Evolutionary conservation across 1,140 invertebrate genomes (phyloP).

Genomic region (Melitaea cinxia): DNA sequence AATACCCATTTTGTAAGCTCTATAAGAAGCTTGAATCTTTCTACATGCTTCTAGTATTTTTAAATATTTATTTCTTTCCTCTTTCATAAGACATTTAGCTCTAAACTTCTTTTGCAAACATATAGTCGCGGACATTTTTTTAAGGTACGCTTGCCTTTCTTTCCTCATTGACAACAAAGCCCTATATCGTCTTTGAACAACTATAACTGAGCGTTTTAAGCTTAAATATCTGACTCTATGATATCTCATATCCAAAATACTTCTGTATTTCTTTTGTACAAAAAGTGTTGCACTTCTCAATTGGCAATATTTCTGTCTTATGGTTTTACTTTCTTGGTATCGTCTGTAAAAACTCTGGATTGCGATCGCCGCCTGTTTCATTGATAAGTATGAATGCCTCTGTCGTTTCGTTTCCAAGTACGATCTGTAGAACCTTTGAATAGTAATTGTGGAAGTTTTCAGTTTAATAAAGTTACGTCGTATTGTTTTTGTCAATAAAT

Average conservation of each 20-base stretch:
- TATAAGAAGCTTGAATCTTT: conserved; percentile 65
- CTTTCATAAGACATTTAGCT: conserved; percentile 51
- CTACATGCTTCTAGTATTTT: conserved; percentile 42
- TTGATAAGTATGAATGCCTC: conserved; percentile 64
- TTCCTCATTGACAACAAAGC: conserved; percentile 57
- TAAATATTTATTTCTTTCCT: conserved; percentile 47
- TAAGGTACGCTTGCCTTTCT: conserved; percentile 35
- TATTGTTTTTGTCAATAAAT: conserved; percentile 57
- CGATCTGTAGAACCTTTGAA: conserved; percentile 80
- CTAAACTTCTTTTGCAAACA: conserved; percentile 57
- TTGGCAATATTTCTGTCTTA: conserved; percentile 59
- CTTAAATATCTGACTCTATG: conserved; percentile 63
- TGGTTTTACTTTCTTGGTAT: conserved; percentile 47
- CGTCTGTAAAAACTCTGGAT: conserved; percentile 75
- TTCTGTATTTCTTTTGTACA: conserved; percentile 76
- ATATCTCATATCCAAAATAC: conserved; percentile 53
- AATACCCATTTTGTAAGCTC: conserved; percentile 52
- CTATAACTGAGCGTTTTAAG: conserved; percentile 58
- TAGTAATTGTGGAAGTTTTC: conserved; percentile 51
- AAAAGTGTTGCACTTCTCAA: conserved; percentile 54
- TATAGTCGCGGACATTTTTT: conserved; percentile 32
- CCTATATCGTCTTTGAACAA: conserved; percentile 82
- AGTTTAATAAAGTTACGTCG: conserved; percentile 55
- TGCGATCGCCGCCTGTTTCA: conserved; percentile 48
- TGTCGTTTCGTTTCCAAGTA: conserved; percentile 55